Percentiles rank a stretch among this genome's conserved stretches.
These are phyloP conservation scores for Camponotus vicinus DNA, from an alignment of 1,140 invertebrate species.

Conservation along the genomic window DNA sequence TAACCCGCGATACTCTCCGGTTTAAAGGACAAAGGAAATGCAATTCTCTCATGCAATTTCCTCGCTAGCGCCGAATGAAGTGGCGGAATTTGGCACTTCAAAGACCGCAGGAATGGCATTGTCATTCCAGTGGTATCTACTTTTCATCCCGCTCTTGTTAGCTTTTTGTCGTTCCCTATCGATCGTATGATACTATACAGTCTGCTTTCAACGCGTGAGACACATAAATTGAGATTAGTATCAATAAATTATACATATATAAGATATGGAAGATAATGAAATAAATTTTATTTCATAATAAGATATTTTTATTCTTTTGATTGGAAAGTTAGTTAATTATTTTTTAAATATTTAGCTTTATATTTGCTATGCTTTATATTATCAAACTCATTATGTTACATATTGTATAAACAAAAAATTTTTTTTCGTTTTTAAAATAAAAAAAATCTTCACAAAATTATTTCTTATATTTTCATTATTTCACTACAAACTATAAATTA, in stretches of 20 bases:
- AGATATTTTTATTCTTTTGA: too few relatives aligned
- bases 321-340: too few relatives aligned
- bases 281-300: too few relatives aligned
- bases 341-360: too few relatives aligned
- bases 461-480: not conserved
- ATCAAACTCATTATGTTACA: too few relatives aligned
- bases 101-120: constrained; percentile 50
- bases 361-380: too few relatives aligned
- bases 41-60: constrained; percentile 73
- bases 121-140: constrained; percentile 54
- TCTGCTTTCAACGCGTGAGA: not conserved
- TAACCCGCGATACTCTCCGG: constrained; percentile 45
- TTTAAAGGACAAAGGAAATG: constrained; percentile 71
- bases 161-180: constrained; percentile 45
- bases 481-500: not conserved
- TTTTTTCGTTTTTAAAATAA: not conserved
- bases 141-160: constrained; percentile 55
- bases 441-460: constrained; percentile 13
- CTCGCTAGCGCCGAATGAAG: constrained; percentile 63
- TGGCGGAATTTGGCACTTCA: constrained; percentile 62
- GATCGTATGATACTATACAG: constrained; percentile 12
- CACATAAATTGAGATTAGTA: constrained; percentile 7
- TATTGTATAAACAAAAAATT: not conserved
- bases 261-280: too few relatives aligned
- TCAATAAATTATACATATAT: not conserved